These are phyloP conservation scores for Stegodyphus dumicola DNA, from an alignment of 1,140 invertebrate species.

Conservation along the genomic window DNA sequence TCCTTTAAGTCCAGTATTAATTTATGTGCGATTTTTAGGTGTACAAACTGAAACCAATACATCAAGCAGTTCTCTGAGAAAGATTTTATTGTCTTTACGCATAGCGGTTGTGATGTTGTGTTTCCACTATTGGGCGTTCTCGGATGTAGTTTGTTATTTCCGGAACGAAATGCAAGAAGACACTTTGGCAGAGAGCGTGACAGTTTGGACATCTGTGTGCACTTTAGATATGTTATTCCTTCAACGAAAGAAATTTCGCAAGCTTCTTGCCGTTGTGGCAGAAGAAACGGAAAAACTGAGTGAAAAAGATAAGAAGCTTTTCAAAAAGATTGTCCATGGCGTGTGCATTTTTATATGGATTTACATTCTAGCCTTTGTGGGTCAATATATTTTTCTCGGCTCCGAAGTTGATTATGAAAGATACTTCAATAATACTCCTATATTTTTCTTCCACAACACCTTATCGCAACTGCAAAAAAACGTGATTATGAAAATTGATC, in stretches of 20 bases:
- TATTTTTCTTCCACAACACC: slow-evolving; percentile 14
- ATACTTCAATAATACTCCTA: slow-evolving; percentile 2
- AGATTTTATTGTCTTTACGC: not conserved
- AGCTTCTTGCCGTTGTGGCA: not conserved
- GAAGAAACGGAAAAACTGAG: not conserved
- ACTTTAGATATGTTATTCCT: slow-evolving; percentile 11
- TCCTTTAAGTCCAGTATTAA: slow-evolving; percentile 22
- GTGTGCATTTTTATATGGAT: slow-evolving; percentile 10
- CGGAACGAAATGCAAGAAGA: slow-evolving; percentile 24
- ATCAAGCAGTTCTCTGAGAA: not conserved
- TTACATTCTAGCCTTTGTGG: slow-evolving; percentile 18
- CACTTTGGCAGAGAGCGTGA: slow-evolving; percentile 28
- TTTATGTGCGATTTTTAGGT: slow-evolving; percentile 26
- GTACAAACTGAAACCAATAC: slow-evolving; percentile 8
- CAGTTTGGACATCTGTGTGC: slow-evolving; percentile 23
- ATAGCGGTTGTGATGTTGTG: slow-evolving; percentile 4
- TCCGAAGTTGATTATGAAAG: not conserved
- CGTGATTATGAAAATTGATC: slow-evolving; percentile 6
- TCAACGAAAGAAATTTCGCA: slow-evolving; percentile 16
- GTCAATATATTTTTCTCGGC: not conserved
- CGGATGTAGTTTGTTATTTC: slow-evolving; percentile 27
- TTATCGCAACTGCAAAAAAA: not conserved
- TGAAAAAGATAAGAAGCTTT: slow-evolving; percentile 5
- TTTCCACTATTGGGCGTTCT: slow-evolving; percentile 21
- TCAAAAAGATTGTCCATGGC: not conserved